Evolutionary conservation across 2,888 invertebrate species (phyloP).

Genomic region (Epiblema foenella): DNA sequence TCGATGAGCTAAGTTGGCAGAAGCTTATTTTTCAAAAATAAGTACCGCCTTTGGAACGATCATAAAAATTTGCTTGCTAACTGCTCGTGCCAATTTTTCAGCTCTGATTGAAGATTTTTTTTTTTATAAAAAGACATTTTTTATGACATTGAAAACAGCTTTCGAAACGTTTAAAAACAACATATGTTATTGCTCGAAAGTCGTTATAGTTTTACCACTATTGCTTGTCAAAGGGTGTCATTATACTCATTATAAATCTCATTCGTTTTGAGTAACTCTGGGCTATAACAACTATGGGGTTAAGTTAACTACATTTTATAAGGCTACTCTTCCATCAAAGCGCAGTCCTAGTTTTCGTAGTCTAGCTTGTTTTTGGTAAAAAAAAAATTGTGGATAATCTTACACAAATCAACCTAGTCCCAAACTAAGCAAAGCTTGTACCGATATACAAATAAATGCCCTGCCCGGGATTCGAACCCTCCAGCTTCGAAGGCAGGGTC

Average conservation of each 20-base stretch:
- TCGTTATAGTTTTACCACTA: background rate
- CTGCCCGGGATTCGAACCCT: too few species aligned
- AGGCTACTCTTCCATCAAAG: too few species aligned
- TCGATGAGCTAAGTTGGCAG: background rate
- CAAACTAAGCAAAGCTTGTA: too few species aligned
- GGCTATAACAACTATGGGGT: background rate
- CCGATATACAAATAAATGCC: too few species aligned
- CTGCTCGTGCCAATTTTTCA: background rate
- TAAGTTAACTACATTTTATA: background rate
- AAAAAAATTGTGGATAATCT: too few species aligned
- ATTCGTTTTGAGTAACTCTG: background rate
- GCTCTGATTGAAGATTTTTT: background rate
- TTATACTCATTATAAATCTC: conserved; percentile 4
- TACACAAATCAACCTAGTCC: too few species aligned
- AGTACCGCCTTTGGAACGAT: background rate
- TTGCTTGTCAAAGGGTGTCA: background rate
- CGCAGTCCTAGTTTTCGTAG: background rate
- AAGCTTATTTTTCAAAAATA: background rate
- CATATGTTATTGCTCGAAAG: conserved; percentile 7
- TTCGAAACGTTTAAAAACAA: background rate
- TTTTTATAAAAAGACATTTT: background rate
- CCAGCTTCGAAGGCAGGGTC: too few species aligned
- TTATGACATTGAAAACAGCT: conserved; percentile 16
- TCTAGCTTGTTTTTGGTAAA: background rate
- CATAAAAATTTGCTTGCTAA: background rate